Percentiles rank a stretch among this genome's conserved stretches.
These are phyloP conservation scores for Smithornis capensis DNA, from an alignment of 2,113 vertebrate species.

Conservation along the genomic window DNA sequence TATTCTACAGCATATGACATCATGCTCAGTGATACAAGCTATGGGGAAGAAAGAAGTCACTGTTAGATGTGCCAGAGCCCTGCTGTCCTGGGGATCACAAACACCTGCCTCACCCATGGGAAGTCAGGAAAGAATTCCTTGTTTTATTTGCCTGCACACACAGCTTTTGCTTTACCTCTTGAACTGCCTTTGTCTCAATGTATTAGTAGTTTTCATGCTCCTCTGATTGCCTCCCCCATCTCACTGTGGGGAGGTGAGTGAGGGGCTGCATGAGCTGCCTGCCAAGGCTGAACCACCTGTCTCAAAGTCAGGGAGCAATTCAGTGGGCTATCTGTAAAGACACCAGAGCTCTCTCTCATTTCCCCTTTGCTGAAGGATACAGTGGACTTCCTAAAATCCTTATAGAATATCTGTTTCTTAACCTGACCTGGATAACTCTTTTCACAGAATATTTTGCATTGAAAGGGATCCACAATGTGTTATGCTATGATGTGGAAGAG, in stretches of 20 bases:
- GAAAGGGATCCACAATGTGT: background rate
- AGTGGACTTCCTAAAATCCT: background rate
- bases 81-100: background rate
- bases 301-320: background rate
- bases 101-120: background rate
- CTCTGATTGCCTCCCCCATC: background rate
- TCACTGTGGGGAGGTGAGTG: background rate
- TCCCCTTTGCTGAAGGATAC: background rate
- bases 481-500: background rate
- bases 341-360: background rate
- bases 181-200: background rate
- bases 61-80: rapidly evolving
- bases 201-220: too few relatives aligned
- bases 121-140: background rate
- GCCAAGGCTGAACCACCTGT: background rate
- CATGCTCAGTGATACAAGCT: background rate
- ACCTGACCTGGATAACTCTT: background rate
- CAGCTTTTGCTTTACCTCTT: background rate
- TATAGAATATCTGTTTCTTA: background rate
- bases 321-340: background rate
- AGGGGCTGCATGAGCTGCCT: background rate
- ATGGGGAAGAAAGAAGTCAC: background rate
- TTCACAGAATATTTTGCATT: too few relatives aligned
- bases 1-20: background rate
- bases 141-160: background rate